phyloP scores from a whole-genome alignment of 2,797 vertebrate species.

The Rhinoraja longicauda region DNA sequence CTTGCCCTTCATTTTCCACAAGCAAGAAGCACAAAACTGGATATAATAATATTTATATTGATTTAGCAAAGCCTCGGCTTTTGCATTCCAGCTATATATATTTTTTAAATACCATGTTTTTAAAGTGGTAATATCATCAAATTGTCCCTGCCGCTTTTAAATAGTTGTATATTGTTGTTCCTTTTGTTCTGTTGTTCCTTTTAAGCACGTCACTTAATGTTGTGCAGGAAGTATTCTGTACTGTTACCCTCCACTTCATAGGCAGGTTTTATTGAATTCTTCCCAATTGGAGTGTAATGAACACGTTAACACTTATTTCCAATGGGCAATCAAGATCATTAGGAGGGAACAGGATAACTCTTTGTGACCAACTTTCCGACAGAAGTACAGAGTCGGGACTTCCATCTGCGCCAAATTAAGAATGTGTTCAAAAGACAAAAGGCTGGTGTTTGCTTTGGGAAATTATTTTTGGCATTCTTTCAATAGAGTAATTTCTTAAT shows the following conservation, averaged over 20 bases:
- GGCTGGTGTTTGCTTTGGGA: neutral
- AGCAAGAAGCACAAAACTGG: neutral
- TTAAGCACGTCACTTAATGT: neutral
- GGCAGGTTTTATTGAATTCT: too few relatives aligned
- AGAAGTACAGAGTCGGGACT: neutral
- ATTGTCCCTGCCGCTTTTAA: neutral
- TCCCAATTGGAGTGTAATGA: neutral
- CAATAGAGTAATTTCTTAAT: neutral
- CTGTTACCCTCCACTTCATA: neutral
- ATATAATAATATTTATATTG: neutral
- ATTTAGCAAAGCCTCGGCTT: too few relatives aligned
- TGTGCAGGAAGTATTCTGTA: neutral
- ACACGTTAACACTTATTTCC: neutral
- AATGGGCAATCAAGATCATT: neutral
- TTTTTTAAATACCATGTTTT: too few relatives aligned
- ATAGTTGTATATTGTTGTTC: neutral
- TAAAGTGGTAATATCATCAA: neutral
- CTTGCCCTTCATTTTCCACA: neutral
- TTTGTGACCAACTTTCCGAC: neutral
- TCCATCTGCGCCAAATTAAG: neutral
- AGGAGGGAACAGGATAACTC: constrained; percentile 21
- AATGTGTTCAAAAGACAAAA: constrained; percentile 30
- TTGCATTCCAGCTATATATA: too few relatives aligned
- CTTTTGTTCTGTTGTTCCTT: neutral
- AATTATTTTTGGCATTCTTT: constrained; percentile 23